Conservation (phyloP, 2,797 vertebrate species). For the Gymnoscopelus microlampas region DNA sequence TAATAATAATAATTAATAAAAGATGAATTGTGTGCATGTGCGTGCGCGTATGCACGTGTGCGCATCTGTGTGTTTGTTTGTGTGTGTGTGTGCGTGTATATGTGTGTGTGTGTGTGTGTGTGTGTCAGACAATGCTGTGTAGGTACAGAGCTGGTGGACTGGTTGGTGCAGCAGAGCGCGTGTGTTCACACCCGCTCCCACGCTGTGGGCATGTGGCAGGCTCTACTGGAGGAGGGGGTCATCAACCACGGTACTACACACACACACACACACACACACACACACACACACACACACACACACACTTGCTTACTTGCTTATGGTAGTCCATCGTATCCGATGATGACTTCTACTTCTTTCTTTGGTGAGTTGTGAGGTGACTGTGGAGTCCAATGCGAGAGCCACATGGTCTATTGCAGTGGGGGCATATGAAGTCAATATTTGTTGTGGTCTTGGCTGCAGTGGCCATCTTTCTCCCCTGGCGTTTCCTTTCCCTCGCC, state of each 20-base stretch:
- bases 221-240: constrained; percentile 92
- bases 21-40: constrained; percentile 37
- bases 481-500: too few relatives aligned
- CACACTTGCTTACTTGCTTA: too few relatives aligned
- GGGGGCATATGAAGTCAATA: too few relatives aligned
- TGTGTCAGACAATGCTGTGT: constrained; percentile 93
- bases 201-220: constrained; percentile 98
- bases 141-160: constrained; percentile 96
- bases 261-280: neutral
- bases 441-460: too few relatives aligned
- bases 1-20: too few relatives aligned
- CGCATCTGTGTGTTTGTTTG: constrained; percentile 10
- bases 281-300: too few relatives aligned
- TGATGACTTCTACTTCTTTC: too few relatives aligned
- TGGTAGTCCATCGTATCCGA: too few relatives aligned
- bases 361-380: too few relatives aligned
- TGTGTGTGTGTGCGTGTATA: constrained; percentile 16
- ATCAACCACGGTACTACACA: constrained; percentile 89
- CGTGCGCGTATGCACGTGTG: neutral
- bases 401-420: too few relatives aligned
- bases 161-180: constrained; percentile 95
- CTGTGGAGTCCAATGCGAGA: too few relatives aligned
- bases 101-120: constrained; percentile 31
- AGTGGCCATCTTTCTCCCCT: too few relatives aligned
- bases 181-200: constrained; percentile 95